Conservation (phyloP, 2,797 vertebrate genomes). For the Poecilia wingei region DNA sequence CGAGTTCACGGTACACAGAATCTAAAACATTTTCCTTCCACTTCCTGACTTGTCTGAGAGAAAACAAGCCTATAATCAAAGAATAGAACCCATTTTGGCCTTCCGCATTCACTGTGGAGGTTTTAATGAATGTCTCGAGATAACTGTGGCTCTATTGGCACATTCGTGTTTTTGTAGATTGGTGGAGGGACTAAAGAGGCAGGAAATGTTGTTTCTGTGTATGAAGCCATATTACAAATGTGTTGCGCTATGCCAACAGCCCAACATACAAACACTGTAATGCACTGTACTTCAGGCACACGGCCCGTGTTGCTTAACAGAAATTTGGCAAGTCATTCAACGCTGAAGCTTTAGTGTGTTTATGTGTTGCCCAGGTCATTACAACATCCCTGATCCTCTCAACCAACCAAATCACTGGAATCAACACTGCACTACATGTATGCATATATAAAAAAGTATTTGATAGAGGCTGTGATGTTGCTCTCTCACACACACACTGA, state of each 20-base stretch:
- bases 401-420: constrained; percentile 42
- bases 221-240: constrained; percentile 42
- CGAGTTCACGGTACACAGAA: background rate
- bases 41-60: background rate
- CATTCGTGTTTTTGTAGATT: background rate
- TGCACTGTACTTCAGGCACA: constrained; percentile 38
- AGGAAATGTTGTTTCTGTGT: constrained; percentile 53
- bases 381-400: constrained; percentile 66
- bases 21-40: background rate
- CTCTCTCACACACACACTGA: constrained; percentile 10
- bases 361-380: constrained; percentile 66
- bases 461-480: constrained; percentile 35
- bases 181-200: constrained; percentile 15
- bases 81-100: background rate
- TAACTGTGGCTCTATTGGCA: background rate
- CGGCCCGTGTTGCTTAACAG: constrained; percentile 51
- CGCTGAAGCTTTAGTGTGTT: constrained; percentile 29
- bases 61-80: background rate
- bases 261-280: constrained; percentile 9
- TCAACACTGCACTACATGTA: background rate
- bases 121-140: background rate
- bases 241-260: constrained; percentile 45
- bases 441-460: constrained; percentile 6
- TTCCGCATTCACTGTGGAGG: background rate
- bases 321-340: constrained; percentile 62